Conservation (phyloP, 2,797 vertebrate species). For the Hippocampus kuda region DNA sequence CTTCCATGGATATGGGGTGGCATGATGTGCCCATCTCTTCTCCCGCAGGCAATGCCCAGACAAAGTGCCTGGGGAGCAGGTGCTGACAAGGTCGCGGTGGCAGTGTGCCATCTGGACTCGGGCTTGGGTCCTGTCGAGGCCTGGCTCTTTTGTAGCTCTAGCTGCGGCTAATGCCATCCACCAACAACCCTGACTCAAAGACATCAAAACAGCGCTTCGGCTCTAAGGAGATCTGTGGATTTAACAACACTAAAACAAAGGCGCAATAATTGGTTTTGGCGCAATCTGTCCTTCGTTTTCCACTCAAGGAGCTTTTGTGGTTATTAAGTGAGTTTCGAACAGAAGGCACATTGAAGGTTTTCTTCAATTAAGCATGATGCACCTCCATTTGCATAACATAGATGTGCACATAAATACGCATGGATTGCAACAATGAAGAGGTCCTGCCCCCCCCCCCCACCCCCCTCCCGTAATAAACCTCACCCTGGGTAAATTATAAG, state of each 20-base stretch:
- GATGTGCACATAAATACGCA: conserved; percentile 36
- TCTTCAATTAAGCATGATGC: conserved; percentile 46
- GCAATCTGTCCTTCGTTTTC: conserved; percentile 66
- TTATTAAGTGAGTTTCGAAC: conserved; percentile 56
- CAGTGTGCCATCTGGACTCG: conserved; percentile 69
- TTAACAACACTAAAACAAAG: conserved; percentile 71
- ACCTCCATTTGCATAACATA: conserved; percentile 54
- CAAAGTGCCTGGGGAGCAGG: conserved; percentile 74
- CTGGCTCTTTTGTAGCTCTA: conserved; percentile 56
- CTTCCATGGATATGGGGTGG: conserved; percentile 64
- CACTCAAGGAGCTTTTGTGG: conserved; percentile 61
- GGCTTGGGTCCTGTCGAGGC: conserved; percentile 47
- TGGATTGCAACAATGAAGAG: conserved; percentile 24
- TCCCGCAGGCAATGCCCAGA: conserved; percentile 67
- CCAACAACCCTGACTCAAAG: conserved; percentile 62
- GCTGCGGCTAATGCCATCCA: conserved; percentile 60
- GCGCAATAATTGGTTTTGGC: conserved; percentile 72
- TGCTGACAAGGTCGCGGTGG: conserved; percentile 74
- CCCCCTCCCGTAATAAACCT: conserved; percentile 17
- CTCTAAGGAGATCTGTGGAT: conserved; percentile 66
- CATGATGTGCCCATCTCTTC: conserved; percentile 59
- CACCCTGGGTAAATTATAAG: conserved; percentile 4
- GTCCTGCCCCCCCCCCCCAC: conserved; percentile 2
- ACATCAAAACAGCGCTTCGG: conserved; percentile 63
- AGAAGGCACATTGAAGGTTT: conserved; percentile 60